A percentile compares a stretch with the other conserved stretches of the same genome.
These are phyloP conservation scores for Phrynocephalus vlangalii DNA, from an alignment of 2,797 vertebrate genomes.

Conservation along the genomic window DNA sequence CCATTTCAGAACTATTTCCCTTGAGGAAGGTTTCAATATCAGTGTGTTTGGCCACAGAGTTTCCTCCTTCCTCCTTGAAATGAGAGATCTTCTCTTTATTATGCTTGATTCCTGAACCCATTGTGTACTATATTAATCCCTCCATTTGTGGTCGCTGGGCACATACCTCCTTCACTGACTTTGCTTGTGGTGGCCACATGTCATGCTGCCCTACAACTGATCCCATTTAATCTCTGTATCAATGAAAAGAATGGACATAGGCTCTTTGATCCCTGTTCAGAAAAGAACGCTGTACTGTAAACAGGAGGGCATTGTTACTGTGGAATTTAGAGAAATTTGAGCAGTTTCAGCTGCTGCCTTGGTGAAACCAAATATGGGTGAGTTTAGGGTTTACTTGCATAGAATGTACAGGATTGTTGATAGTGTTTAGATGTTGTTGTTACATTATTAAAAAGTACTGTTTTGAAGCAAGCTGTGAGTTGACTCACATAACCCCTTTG, in stretches of 20 bases:
- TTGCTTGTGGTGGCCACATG: constrained; percentile 42
- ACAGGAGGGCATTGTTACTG: constrained; percentile 45
- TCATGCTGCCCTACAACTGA: constrained; percentile 41
- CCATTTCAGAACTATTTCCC: constrained; percentile 54
- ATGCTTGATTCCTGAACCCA: constrained; percentile 35
- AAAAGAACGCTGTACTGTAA: constrained; percentile 43
- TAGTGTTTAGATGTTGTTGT: constrained; percentile 33
- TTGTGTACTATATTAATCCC: neutral
- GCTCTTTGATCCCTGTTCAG: constrained; percentile 64
- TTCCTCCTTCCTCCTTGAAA: constrained; percentile 48
- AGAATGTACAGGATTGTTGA: constrained; percentile 31
- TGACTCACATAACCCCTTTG: neutral
- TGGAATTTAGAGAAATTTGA: constrained; percentile 54
- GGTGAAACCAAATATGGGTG: constrained; percentile 49
- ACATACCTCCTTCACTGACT: constrained; percentile 57
- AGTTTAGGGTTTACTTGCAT: constrained; percentile 31
- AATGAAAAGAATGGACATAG: constrained; percentile 48
- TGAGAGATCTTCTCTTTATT: constrained; percentile 35
- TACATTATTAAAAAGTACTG: neutral
- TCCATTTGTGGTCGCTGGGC: neutral
- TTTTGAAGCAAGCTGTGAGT: neutral
- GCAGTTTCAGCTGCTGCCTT: constrained; percentile 52
- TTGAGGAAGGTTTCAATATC: constrained; percentile 39
- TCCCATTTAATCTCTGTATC: constrained; percentile 48
- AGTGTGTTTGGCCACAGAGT: constrained; percentile 39